A percentile compares a stretch with the other conserved stretches of the same genome.
Conservation (phyloP, 2,797 vertebrate genomes). For the Silurus lanzhouensis region DNA sequence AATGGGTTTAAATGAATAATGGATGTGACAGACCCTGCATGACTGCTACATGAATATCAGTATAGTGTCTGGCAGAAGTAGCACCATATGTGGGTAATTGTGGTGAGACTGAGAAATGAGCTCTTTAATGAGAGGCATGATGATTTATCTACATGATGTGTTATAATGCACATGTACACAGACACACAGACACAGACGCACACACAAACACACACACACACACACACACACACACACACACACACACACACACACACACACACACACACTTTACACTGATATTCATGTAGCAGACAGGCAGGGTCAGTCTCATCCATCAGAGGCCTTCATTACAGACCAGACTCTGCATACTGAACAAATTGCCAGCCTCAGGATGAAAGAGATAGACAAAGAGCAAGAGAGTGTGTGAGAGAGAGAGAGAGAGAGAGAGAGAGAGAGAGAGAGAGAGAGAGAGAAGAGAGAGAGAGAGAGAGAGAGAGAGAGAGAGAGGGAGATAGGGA, state of each 20-base stretch:
- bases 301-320: constrained; percentile 19
- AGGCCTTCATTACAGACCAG: constrained; percentile 11
- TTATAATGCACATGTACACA: background rate
- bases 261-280: background rate
- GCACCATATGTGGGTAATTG: constrained; percentile 30
- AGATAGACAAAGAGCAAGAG: background rate
- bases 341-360: background rate
- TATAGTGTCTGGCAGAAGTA: constrained; percentile 15
- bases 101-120: constrained; percentile 21
- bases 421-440: background rate
- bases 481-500: background rate
- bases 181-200: background rate
- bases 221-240: background rate
- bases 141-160: constrained; percentile 15
- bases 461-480: background rate
- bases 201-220: background rate
- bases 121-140: constrained; percentile 8
- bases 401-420: background rate
- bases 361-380: background rate
- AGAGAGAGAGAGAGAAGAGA: background rate
- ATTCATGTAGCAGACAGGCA: constrained; percentile 23
- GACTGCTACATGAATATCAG: constrained; percentile 28
- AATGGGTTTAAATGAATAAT: constrained; percentile 22
- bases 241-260: background rate
- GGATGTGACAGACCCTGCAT: constrained; percentile 10